phyloP scores from a whole-genome alignment of 2,113 vertebrate genomes.

The Podarcis cretensis region DNA sequence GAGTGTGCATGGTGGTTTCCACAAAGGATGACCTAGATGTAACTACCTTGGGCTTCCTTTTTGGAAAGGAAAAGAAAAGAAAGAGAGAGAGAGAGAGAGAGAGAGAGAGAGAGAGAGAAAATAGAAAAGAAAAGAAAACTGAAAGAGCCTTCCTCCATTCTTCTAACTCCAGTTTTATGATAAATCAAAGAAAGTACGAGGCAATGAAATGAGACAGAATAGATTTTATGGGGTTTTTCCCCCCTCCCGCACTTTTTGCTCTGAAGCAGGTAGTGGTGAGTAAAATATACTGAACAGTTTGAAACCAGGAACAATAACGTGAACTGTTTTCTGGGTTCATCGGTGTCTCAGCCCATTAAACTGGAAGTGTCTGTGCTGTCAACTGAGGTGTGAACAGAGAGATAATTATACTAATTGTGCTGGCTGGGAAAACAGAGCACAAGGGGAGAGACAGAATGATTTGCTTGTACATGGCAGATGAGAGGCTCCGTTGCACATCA shows the following conservation, averaged over 20 bases:
- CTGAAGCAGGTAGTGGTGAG: not conserved
- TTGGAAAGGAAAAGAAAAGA: not conserved
- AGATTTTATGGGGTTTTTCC: not conserved
- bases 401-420: conserved; percentile 67
- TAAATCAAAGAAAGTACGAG: conserved; percentile 5
- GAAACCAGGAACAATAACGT: conserved; percentile 44
- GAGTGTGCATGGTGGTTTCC: not conserved
- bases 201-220: conserved; percentile 1
- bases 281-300: conserved; percentile 39
- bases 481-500: not conserved
- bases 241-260: not conserved
- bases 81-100: too few species aligned
- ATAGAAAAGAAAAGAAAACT: not conserved
- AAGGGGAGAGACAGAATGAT: conserved; percentile 31
- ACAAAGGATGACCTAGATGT: not conserved
- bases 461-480: conserved; percentile 40
- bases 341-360: conserved; percentile 60
- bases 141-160: not conserved
- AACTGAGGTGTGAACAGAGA: conserved; percentile 63
- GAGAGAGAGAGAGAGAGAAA: too few species aligned
- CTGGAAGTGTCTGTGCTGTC: conserved; percentile 52
- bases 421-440: conserved; percentile 40
- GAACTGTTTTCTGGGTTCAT: conserved; percentile 51
- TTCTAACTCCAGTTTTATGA: not conserved
- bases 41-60: not conserved